Conservation (phyloP, 64 coral and sea anemone genomes). For the Porites lutea region DNA sequence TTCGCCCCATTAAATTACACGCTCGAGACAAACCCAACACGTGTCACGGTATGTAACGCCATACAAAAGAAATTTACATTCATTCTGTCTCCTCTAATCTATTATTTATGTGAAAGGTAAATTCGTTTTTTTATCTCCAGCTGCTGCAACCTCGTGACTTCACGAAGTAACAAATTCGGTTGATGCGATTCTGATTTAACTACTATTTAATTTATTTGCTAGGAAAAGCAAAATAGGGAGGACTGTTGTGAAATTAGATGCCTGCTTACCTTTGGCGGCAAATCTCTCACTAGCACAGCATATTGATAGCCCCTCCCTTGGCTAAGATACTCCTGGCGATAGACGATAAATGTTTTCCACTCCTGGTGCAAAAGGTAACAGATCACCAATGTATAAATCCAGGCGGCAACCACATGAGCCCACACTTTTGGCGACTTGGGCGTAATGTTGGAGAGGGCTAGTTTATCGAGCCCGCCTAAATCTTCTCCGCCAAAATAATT, state of each 20-base stretch:
- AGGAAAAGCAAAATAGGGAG: too few relatives aligned
- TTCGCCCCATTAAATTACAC: too few relatives aligned
- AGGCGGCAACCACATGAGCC: constrained; percentile 90
- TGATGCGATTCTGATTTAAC: not conserved
- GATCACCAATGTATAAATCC: constrained; percentile 83
- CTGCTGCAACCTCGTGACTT: not conserved
- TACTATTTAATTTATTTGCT: not conserved
- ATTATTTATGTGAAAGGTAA: constrained; percentile 4
- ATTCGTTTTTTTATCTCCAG: not conserved
- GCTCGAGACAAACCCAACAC: not conserved
- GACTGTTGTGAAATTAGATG: not conserved
- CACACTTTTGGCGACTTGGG: constrained; percentile 75
- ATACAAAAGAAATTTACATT: not conserved
- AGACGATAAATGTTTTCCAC: constrained; percentile 83
- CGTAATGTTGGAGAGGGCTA: constrained; percentile 74
- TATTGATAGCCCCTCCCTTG: constrained; percentile 82
- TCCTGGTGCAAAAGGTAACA: constrained; percentile 88
- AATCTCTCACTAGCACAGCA: constrained; percentile 88
- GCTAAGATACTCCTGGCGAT: constrained; percentile 83
- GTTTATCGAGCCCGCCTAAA: constrained; percentile 60
- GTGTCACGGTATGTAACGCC: not conserved
- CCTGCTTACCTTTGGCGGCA: constrained; percentile 53
- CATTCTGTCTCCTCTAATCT: not conserved
- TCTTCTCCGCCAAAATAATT: constrained; percentile 81
- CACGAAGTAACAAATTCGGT: constrained; percentile 15